phyloP scores from a whole-genome alignment of 2,797 vertebrate genomes.

The Hypotaenidia okinawae region DNA sequence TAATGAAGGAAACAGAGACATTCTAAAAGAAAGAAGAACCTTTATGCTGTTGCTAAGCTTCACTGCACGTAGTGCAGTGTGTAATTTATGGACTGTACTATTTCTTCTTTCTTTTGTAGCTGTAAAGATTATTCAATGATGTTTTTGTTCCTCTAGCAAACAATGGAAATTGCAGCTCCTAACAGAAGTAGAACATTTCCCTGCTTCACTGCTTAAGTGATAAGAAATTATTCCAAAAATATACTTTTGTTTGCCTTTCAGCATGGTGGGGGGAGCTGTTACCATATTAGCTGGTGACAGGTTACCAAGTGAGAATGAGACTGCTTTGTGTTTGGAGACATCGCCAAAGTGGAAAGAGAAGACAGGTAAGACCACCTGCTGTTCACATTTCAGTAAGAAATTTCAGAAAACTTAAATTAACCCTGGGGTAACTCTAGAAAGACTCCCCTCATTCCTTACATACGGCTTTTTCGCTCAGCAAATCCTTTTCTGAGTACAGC shows the following conservation, averaged over 20 bases:
- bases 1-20: neutral
- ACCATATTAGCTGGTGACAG: neutral
- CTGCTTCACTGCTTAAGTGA: neutral
- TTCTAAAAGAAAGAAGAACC: neutral
- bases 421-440: neutral
- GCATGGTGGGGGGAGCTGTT: neutral
- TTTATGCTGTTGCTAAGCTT: neutral
- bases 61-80: neutral
- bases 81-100: neutral
- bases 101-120: neutral
- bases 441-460: neutral
- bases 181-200: slow-evolving; percentile 15
- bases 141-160: slow-evolving; percentile 8
- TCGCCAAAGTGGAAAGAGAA: neutral
- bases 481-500: fast-evolving
- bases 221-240: slow-evolving; percentile 37
- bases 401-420: neutral
- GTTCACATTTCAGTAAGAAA: neutral
- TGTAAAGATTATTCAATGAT: slow-evolving; percentile 19
- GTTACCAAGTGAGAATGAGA: neutral
- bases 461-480: neutral
- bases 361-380: neutral
- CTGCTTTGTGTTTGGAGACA: neutral
- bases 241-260: neutral
- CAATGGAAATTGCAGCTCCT: slow-evolving; percentile 3